Conservation (phyloP, 2,113 vertebrate genomes). For the Scopus umbretta region DNA sequence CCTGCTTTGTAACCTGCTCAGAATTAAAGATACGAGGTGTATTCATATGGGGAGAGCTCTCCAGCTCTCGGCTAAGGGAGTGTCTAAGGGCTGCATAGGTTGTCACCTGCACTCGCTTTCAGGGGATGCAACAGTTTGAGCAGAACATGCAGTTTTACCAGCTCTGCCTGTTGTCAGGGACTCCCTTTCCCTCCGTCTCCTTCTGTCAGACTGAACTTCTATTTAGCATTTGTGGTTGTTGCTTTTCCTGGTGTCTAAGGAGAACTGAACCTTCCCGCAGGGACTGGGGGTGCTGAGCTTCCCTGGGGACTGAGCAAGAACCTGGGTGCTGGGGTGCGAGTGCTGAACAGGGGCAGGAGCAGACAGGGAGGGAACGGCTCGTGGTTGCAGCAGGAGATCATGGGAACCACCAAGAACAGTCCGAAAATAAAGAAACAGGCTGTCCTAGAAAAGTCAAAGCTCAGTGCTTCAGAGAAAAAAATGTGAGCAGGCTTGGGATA, state of each 20-base stretch:
- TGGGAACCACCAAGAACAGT: background rate
- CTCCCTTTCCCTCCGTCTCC: background rate
- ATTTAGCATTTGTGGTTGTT: background rate
- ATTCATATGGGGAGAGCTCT: background rate
- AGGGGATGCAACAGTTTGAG: background rate
- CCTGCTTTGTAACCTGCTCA: background rate
- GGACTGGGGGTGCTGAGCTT: background rate
- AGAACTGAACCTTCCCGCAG: fast-evolving
- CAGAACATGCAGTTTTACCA: background rate
- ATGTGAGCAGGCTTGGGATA: background rate
- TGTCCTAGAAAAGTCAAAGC: background rate
- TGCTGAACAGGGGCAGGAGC: background rate
- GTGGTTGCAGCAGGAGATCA: background rate
- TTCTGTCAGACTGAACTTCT: background rate
- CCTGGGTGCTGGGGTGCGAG: background rate
- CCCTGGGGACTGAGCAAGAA: background rate
- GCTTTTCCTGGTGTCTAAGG: background rate
- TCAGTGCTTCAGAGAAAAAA: background rate
- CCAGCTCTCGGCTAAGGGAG: background rate
- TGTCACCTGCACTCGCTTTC: background rate
- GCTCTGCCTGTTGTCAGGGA: background rate
- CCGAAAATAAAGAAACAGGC: background rate
- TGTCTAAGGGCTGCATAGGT: background rate
- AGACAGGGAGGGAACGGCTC: background rate
- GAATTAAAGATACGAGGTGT: background rate